phyloP scores from a whole-genome alignment of 1,140 invertebrate species.

The Microplitis mediator region DNA sequence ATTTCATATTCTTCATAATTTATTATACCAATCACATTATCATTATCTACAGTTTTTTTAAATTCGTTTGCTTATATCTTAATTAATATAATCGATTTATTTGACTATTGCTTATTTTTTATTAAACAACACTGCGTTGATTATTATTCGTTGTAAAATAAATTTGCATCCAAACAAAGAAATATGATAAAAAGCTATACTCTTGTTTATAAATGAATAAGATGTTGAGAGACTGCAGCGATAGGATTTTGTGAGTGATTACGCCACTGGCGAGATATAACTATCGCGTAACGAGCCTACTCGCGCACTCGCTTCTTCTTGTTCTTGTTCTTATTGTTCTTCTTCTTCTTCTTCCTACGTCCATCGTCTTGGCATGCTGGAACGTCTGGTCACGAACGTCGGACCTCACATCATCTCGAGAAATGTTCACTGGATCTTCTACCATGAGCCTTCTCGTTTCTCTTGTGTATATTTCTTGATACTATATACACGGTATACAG shows the following conservation, averaged over 20 bases:
- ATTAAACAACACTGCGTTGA: too few relatives aligned
- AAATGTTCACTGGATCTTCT: conserved; percentile 31
- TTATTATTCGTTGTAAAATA: too few relatives aligned
- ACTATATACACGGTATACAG: too few relatives aligned
- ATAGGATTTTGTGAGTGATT: conserved; percentile 35
- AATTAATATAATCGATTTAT: too few relatives aligned
- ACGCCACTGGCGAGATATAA: conserved; percentile 43
- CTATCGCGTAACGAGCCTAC: conserved; percentile 45
- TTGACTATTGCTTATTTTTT: too few relatives aligned
- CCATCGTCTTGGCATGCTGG: conserved; percentile 22
- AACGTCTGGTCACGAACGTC: conserved; percentile 46
- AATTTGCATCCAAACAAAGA: too few relatives aligned
- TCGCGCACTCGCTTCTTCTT: conserved; percentile 33
- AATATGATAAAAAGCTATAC: neutral
- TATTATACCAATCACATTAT: neutral
- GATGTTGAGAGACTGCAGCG: conserved; percentile 4
- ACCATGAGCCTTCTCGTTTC: neutral
- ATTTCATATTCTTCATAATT: conserved; percentile 28
- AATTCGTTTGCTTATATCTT: too few relatives aligned
- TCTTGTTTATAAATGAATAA: neutral
- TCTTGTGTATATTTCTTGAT: neutral
- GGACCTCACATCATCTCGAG: conserved; percentile 50
- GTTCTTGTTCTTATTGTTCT: neutral
- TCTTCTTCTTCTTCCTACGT: conserved; percentile 31
- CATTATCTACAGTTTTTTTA: neutral